phyloP scores from a whole-genome alignment of 2,888 invertebrate species.

The Ischnura elegans region DNA sequence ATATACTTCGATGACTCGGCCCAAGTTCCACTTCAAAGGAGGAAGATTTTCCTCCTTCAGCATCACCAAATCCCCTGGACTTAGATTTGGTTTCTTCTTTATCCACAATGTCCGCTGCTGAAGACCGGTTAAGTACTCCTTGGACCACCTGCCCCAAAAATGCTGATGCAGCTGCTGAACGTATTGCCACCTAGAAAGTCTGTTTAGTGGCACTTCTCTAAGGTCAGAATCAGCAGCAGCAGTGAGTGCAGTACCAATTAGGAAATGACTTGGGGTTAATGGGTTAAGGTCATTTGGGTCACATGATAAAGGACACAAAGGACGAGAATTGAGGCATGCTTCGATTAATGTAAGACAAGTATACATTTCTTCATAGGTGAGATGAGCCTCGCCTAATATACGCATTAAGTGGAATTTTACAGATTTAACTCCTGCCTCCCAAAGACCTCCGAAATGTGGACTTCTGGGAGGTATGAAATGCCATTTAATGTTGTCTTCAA shows the following conservation, averaged over 20 bases:
- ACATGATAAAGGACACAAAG: constrained; percentile 7
- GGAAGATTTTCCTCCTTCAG: constrained; percentile 74
- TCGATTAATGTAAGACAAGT: not conserved
- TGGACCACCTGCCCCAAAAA: constrained; percentile 71
- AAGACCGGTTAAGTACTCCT: constrained; percentile 74
- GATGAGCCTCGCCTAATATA: not conserved
- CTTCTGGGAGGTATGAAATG: not conserved
- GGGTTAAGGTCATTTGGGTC: constrained; percentile 29
- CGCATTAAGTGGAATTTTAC: not conserved
- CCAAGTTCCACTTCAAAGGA: constrained; percentile 73
- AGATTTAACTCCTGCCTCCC: too few relatives aligned
- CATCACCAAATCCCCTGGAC: constrained; percentile 73
- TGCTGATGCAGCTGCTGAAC: constrained; percentile 73
- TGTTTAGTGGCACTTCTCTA: constrained; percentile 69
- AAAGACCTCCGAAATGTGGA: constrained; percentile 32
- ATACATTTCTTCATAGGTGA: not conserved
- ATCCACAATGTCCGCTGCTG: too few relatives aligned
- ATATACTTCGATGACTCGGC: constrained; percentile 72
- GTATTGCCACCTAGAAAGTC: constrained; percentile 72
- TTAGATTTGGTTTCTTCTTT: too few relatives aligned
- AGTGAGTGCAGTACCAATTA: not conserved
- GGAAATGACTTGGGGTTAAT: constrained; percentile 30
- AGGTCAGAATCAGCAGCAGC: not conserved
- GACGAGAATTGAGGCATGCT: not conserved
- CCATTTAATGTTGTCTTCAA: not conserved